A percentile compares a stretch with the other conserved stretches of the same genome.
Conservation (phyloP, 2,797 vertebrate genomes). For the Synanceia verrucosa region DNA sequence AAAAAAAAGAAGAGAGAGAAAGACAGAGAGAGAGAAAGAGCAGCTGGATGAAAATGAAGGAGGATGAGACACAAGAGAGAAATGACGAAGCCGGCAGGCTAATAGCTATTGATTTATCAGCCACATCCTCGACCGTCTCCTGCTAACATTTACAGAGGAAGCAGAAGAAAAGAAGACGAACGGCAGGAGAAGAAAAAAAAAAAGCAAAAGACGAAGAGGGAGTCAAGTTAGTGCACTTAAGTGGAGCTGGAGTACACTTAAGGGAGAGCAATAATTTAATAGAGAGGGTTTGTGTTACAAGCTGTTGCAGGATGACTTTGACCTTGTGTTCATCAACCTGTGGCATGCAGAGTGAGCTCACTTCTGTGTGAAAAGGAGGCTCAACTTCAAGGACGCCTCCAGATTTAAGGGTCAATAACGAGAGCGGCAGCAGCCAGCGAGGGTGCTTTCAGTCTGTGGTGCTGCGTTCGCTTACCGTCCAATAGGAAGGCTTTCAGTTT, state of each 20-base stretch:
- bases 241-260: conserved; percentile 64
- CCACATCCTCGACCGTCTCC: neutral
- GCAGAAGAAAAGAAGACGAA: conserved; percentile 34
- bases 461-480: conserved; percentile 80
- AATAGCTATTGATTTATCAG: conserved; percentile 63
- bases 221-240: conserved; percentile 53
- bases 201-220: conserved; percentile 7
- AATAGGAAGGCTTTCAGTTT: conserved; percentile 82
- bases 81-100: conserved; percentile 24
- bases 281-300: conserved; percentile 54
- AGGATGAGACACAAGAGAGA: conserved; percentile 42
- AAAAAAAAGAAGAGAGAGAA: neutral
- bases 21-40: conserved; percentile 8
- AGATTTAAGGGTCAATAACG: conserved; percentile 2
- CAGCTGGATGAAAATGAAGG: conserved; percentile 41
- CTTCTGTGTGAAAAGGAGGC: conserved; percentile 37
- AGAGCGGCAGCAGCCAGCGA: conserved; percentile 18
- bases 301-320: conserved; percentile 23
- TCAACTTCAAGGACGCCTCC: conserved; percentile 69
- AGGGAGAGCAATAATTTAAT: conserved; percentile 55
- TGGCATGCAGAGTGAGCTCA: conserved; percentile 48
- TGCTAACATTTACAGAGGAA: conserved; percentile 22
- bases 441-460: neutral
- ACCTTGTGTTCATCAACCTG: conserved; percentile 54
- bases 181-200: conserved; percentile 2